Evolutionary conservation across 2,888 invertebrate species (phyloP), one percentile per base, ranked within the genome.

Genomic region (Graphium colonna): DNA sequence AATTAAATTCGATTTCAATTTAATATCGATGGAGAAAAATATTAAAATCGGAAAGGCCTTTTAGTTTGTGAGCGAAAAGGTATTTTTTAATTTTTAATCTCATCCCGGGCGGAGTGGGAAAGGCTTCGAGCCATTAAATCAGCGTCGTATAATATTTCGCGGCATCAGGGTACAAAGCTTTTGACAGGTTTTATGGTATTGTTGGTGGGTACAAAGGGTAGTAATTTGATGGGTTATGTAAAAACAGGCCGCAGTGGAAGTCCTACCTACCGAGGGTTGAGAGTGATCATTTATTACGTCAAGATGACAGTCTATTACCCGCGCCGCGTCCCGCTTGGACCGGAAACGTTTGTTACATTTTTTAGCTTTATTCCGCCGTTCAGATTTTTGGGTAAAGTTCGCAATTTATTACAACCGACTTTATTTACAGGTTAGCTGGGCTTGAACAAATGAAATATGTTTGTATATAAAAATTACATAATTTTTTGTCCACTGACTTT

Each of bases 251-350:
- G 64, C 65, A 13, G 51, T 70, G 71, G 71, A 63, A 67, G 64
- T 64, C 58, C 51, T 31, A 64, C 64, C 62, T 56, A 53, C 51
- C 69, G 59, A 68, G 70, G 76, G 71, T 67, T 64, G 69, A 72
- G 72, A 63, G 62, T 62, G 75, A 81, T 85, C 89, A 87, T 89
- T 88, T 85, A 77, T 90, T 78, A 88, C 72, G 74, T 71, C 79
- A 76, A 82, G 83, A 82, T 86, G 89, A 90, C 89, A 88, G 83
- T 85, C 79, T 83, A 87, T 88, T 88, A 86, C 71, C 68, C 60
- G 51, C 56, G 51, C 58, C 59, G 16, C 9, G 15, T 17, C 13
- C 36, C 13, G 40, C 28, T 12, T n/a, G 42, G 43, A 28, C 43
- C 12, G 42, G 38, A 21, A 42, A 42, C 28, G 26, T 47, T 47